Evolutionary conservation across 2,888 invertebrate genomes (phyloP).

Genomic region (Eupeodes latifasciatus): DNA sequence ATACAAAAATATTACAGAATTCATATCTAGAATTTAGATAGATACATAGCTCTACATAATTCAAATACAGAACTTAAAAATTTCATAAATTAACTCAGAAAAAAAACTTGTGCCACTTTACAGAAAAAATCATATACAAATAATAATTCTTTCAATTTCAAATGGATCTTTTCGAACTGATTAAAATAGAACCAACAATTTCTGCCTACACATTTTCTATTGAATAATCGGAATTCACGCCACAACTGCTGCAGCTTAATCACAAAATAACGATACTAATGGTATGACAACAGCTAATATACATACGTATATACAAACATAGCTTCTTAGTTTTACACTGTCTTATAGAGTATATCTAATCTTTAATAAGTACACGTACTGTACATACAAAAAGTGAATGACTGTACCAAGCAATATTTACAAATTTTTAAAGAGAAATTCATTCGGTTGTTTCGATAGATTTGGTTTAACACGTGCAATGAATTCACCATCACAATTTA

Average conservation of each 20-base stretch:
- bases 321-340: neutral
- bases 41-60: neutral
- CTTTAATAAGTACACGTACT: neutral
- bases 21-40: no score
- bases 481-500: constrained; percentile 32
- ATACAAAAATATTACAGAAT: no score
- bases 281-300: neutral
- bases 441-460: constrained; percentile 4
- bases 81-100: neutral
- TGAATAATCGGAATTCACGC: neutral
- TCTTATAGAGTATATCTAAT: neutral
- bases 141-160: neutral
- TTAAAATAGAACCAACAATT: constrained; percentile 4
- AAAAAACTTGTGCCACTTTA: constrained; percentile 8
- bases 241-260: constrained; percentile 8
- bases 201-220: constrained; percentile 22
- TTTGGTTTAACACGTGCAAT: constrained; percentile 9
- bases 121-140: neutral
- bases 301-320: neutral
- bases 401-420: neutral
- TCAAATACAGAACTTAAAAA: neutral
- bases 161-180: neutral
- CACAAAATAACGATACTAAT: constrained; percentile 14
- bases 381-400: neutral
- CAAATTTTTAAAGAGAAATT: neutral